A percentile compares a stretch with the other conserved stretches of the same genome.
Evolutionary conservation across 2,113 vertebrate species (phyloP).

Genomic region (Spea bombifrons): DNA sequence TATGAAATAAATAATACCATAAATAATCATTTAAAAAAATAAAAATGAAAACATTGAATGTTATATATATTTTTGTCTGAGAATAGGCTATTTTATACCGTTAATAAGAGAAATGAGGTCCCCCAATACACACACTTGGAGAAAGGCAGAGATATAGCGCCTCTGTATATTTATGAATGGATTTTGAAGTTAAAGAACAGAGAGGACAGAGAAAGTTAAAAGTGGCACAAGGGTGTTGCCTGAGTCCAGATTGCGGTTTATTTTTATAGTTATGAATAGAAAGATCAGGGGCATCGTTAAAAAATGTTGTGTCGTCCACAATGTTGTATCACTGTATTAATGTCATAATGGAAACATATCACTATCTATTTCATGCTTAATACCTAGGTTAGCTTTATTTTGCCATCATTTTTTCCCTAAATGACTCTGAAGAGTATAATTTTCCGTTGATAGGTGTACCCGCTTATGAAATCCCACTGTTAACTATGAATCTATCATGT

Average conservation of each 20-base stretch:
- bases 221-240: not conserved
- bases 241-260: not conserved
- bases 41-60: slow-evolving; percentile 43
- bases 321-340: too few species aligned
- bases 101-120: slow-evolving; percentile 27
- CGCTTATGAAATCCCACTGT: too few species aligned
- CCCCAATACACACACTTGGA: not conserved
- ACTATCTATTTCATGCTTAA: too few species aligned
- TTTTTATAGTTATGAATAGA: too few species aligned
- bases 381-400: too few species aligned
- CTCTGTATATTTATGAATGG: not conserved
- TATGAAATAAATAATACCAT: slow-evolving; percentile 48
- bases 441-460: too few species aligned
- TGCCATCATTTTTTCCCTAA: too few species aligned
- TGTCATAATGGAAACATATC: too few species aligned
- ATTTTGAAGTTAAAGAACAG: not conserved
- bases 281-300: too few species aligned
- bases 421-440: too few species aligned
- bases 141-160: not conserved
- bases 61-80: slow-evolving; percentile 36
- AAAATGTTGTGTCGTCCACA: too few species aligned
- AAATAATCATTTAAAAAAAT: slow-evolving; percentile 48
- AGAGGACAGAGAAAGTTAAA: not conserved
- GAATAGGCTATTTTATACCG: slow-evolving; percentile 32
- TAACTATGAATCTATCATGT: too few species aligned